Evolutionary conservation across 1,140 invertebrate species (phyloP).

Genomic region (Pollicipes pollicipes): DNA sequence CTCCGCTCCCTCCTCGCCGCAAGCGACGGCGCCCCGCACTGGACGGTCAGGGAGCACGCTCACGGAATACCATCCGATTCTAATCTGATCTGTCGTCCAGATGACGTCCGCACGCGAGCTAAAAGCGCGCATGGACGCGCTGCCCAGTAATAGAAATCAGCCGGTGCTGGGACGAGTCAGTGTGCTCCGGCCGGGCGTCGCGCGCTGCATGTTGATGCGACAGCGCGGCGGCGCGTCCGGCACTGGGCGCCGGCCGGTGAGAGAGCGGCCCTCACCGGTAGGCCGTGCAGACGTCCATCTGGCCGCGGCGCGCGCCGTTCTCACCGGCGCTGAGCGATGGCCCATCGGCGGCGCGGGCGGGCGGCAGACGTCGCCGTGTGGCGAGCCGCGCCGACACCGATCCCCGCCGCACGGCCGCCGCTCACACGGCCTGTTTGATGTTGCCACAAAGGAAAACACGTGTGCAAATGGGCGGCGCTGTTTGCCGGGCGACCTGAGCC

Average conservation of each 20-base stretch:
- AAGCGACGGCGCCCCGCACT: no score
- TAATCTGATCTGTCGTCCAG: background rate
- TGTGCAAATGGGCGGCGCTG: background rate
- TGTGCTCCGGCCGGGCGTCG: no score
- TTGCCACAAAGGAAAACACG: background rate
- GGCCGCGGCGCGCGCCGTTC: no score
- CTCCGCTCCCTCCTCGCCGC: no score
- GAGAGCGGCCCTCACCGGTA: no score
- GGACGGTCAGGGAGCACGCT: no score
- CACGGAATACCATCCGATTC: background rate
- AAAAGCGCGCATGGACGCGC: background rate
- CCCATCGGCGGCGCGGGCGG: no score
- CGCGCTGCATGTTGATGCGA: background rate
- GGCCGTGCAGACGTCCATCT: no score
- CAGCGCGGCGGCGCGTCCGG: background rate
- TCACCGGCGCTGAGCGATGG: no score
- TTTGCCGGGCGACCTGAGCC: background rate
- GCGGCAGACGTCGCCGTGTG: background rate
- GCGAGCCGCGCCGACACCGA: background rate
- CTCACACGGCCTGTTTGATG: background rate
- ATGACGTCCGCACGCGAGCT: background rate
- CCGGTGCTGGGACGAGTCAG: background rate
- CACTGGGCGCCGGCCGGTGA: background rate
- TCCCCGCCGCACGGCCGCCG: no score
- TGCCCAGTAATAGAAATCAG: background rate